phyloP scores from a whole-genome alignment of 2,888 invertebrate species.

The Linnaemya vulpina region DNA sequence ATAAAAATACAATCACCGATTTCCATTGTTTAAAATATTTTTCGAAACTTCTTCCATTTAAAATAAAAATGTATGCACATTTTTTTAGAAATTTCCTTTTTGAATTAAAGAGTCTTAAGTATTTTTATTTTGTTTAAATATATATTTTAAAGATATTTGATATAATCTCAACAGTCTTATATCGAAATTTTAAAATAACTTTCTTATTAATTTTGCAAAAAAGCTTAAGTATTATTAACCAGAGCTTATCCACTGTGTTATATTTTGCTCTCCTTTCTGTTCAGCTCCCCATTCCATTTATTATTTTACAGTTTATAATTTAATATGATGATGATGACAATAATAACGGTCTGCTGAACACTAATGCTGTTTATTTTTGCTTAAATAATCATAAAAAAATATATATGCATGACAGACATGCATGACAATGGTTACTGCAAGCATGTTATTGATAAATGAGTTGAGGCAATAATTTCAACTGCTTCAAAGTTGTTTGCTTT shows the following conservation, averaged over 20 bases:
- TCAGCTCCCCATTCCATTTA: not conserved
- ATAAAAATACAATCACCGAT: too few relatives aligned
- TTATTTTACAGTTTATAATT: slow-evolving; percentile 55
- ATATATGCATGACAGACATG: slow-evolving; percentile 8
- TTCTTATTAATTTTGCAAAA: not conserved
- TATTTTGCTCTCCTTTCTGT: not conserved
- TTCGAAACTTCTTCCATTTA: too few relatives aligned
- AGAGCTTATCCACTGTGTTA: slow-evolving; percentile 16
- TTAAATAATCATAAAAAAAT: slow-evolving; percentile 52
- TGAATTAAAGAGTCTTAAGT: too few relatives aligned
- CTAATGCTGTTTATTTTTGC: slow-evolving; percentile 65
- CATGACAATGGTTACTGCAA: slow-evolving; percentile 2
- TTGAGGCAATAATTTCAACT: not conserved
- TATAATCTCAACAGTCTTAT: too few relatives aligned
- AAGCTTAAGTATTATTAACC: not conserved
- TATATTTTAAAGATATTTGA: too few relatives aligned
- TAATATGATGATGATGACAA: slow-evolving; percentile 66
- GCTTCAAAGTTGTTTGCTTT: not conserved
- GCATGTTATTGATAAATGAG: not conserved
- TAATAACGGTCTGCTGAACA: slow-evolving; percentile 69
- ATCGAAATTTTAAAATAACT: not conserved
- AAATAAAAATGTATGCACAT: too few relatives aligned
- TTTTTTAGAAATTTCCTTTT: too few relatives aligned
- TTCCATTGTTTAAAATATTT: too few relatives aligned
- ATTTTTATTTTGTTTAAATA: too few relatives aligned